Evolutionary conservation across 1,140 invertebrate genomes (phyloP).

Genomic region (Drosophila obscura): DNA sequence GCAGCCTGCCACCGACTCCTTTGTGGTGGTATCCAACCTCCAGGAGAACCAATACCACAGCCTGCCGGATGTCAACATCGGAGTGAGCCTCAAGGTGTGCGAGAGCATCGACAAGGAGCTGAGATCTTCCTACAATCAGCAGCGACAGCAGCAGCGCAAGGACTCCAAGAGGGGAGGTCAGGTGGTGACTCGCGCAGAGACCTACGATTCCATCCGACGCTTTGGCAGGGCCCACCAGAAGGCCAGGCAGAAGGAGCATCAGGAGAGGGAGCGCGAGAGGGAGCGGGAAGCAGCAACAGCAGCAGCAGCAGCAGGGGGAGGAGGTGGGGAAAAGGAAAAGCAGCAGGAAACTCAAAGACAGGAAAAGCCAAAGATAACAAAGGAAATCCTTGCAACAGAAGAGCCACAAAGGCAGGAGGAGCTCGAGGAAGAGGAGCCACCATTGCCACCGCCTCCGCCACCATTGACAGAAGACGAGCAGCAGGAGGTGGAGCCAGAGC

Average conservation of each 20-base stretch:
- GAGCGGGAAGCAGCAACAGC: slow-evolving; percentile 41
- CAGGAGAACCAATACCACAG: slow-evolving; percentile 88
- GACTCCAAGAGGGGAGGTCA: slow-evolving; percentile 55
- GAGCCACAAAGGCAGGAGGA: slow-evolving; percentile 2
- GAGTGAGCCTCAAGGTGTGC: slow-evolving; percentile 87
- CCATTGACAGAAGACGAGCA: slow-evolving; percentile 44
- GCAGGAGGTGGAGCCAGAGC: neutral
- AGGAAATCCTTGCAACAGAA: neutral
- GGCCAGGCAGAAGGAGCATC: slow-evolving; percentile 62
- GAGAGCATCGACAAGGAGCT: slow-evolving; percentile 88
- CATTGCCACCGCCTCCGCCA: slow-evolving; percentile 59
- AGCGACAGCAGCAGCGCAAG: slow-evolving; percentile 67
- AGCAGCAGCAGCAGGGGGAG: slow-evolving; percentile 1
- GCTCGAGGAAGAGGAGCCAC: slow-evolving; percentile 39
- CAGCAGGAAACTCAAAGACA: slow-evolving; percentile 21
- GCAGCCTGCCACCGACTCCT: slow-evolving; percentile 52
- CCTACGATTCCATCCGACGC: slow-evolving; percentile 79
- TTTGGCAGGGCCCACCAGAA: slow-evolving; percentile 79
- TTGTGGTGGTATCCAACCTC: slow-evolving; percentile 62
- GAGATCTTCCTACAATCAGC: slow-evolving; percentile 84
- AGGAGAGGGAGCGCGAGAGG: slow-evolving; percentile 57
- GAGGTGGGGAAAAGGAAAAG: slow-evolving; percentile 31
- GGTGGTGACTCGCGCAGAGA: slow-evolving; percentile 68
- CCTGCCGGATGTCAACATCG: slow-evolving; percentile 87
- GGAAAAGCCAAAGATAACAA: slow-evolving; percentile 2